phyloP scores from a whole-genome alignment of 1,140 invertebrate genomes.

The Drosophila lini region DNA sequence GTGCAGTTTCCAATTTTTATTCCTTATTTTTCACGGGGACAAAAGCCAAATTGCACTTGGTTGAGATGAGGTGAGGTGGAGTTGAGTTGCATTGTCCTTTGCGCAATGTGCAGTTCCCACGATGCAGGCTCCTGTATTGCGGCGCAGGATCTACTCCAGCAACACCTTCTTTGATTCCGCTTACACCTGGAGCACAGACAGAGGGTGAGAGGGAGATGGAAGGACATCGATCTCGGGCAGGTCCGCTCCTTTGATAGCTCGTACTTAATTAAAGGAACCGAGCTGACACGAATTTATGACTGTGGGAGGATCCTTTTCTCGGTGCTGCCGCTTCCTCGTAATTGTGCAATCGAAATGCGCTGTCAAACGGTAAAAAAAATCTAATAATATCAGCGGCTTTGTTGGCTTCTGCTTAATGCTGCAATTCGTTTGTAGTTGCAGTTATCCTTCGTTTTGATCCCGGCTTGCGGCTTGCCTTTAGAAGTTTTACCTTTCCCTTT shows the following conservation, averaged over 20 bases:
- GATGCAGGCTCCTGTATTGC: slow-evolving; percentile 50
- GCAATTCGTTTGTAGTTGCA: slow-evolving; percentile 66
- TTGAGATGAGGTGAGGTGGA: slow-evolving; percentile 15
- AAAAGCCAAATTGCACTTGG: slow-evolving; percentile 77
- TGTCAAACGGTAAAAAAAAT: slow-evolving; percentile 72
- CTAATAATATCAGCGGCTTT: slow-evolving; percentile 68
- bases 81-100: slow-evolving; percentile 63
- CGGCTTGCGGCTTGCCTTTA: slow-evolving; percentile 47
- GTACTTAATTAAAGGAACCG: slow-evolving; percentile 68
- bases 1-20: slow-evolving; percentile 18
- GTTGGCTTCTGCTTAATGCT: slow-evolving; percentile 10
- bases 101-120: slow-evolving; percentile 77
- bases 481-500: slow-evolving; percentile 31
- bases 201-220: slow-evolving; percentile 28
- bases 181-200: slow-evolving; percentile 53
- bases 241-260: slow-evolving; percentile 48
- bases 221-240: slow-evolving; percentile 52
- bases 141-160: slow-evolving; percentile 18
- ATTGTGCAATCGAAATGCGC: slow-evolving; percentile 59
- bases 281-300: slow-evolving; percentile 75
- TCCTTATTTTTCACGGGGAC: slow-evolving; percentile 22
- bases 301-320: slow-evolving; percentile 37
- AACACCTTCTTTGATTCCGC: slow-evolving; percentile 66
- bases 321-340: slow-evolving; percentile 67
- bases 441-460: slow-evolving; percentile 23